Evolutionary conservation across 1,140 invertebrate species (phyloP), one percentile per base, ranked within the genome.

Genomic region (Drosophila neocordata): DNA sequence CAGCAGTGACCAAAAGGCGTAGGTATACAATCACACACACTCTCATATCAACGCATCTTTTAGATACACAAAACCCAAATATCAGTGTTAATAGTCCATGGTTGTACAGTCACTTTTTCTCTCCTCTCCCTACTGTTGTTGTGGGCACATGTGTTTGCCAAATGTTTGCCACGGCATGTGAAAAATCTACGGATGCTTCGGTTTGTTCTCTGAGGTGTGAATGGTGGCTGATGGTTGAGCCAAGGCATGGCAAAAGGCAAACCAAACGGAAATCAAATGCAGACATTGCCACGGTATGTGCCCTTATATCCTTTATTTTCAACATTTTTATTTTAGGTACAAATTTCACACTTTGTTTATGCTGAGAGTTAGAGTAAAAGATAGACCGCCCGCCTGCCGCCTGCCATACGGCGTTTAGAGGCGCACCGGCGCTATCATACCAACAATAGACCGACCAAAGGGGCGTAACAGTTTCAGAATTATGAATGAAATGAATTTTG

Each of bases 121-220:
- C 70, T 61, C 11, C 27, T 24, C 52, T 67, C 52, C 4, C 12
- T 35, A 3, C 6, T 48, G 18, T 48, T 48, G 15, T 18, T 48
- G 9, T 20, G 18, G 41, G 63, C 65, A 80, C 82, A 87, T 87
- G 83, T 87, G 82, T 87, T 73, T 85, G 82, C 82, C 82, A 87
- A 87, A 88, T 87, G 82, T 88, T 87, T 88, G 81, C 81, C 78
- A 87, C 78, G 81, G 82, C 81, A 87, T 85, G 81, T 85, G 82
- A 85, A 85, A 85, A 78, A 85, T 85, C 82, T 75, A 75, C 35
- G 37, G 44, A 35, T 44, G 20, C 37, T 2, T 61, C 27, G 53
- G 15, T 56, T 44, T 57, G 24, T 70, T 8, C 38, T 24, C 53
- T 65, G 48, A 77, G 63, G 76, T 76, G 79, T 72, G 76, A 62